Conservation (phyloP, 2,797 vertebrate species). For the Muraenolepis orangiensis region DNA sequence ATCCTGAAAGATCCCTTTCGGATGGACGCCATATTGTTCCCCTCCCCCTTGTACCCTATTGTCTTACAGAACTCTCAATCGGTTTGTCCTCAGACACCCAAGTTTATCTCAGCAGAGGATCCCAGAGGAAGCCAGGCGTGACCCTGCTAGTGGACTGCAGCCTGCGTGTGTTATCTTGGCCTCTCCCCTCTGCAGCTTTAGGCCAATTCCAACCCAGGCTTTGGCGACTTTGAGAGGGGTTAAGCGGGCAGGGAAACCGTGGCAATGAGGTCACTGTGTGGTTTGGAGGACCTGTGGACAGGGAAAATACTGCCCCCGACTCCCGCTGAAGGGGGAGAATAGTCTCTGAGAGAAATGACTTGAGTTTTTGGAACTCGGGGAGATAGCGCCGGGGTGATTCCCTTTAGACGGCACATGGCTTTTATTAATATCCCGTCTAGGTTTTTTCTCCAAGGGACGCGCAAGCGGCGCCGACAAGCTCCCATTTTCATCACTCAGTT, state of each 20-base stretch:
- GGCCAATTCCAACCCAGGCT: too few relatives aligned
- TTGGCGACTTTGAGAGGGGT: not conserved
- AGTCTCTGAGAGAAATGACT: conserved; percentile 44
- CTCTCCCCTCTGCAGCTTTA: not conserved
- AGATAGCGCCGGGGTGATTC: conserved; percentile 53
- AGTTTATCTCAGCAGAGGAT: not conserved
- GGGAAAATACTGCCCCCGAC: too few relatives aligned
- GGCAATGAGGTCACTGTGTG: too few relatives aligned
- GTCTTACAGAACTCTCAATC: not conserved
- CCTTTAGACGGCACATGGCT: conserved; percentile 47
- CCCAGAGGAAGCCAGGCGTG: too few relatives aligned
- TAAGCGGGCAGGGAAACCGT: not conserved
- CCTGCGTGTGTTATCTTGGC: not conserved
- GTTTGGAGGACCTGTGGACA: too few relatives aligned
- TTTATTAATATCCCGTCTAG: conserved; percentile 61
- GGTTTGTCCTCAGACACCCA: not conserved
- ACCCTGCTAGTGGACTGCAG: not conserved
- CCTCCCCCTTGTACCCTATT: not conserved
- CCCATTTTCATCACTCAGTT: conserved; percentile 57
- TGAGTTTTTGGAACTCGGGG: conserved; percentile 21
- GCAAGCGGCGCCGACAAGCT: conserved; percentile 50
- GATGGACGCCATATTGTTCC: not conserved
- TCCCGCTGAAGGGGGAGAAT: conserved; percentile 40
- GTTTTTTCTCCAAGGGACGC: conserved; percentile 58
- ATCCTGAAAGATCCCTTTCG: not conserved